Evolutionary conservation across 35 echinoderm and acorn worm species (phyloP).

Genomic region (Anneissia japonica): DNA sequence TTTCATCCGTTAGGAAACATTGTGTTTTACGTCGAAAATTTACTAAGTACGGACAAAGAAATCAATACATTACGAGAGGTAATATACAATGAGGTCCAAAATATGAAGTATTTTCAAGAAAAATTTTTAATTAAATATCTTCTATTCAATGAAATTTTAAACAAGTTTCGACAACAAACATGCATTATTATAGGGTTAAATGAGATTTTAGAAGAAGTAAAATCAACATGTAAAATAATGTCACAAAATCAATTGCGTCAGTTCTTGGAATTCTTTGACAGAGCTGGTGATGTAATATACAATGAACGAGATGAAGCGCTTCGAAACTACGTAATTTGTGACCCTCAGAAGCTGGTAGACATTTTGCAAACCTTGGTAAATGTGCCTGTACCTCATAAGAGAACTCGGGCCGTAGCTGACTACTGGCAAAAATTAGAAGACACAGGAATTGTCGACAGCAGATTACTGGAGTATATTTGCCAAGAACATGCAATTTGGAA

Average conservation of each 20-base stretch:
- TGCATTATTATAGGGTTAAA: not conserved
- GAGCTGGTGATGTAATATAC: conserved; percentile 28
- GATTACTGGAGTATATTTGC: conserved; percentile 4
- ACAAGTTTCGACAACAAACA: not conserved
- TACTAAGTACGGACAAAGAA: not conserved
- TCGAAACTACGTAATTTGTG: not conserved
- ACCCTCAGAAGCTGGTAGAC: conserved; percentile 26
- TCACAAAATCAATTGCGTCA: not conserved
- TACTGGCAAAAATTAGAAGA: conserved; percentile 10
- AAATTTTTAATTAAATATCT: conserved; percentile 21
- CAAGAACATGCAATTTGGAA: not conserved
- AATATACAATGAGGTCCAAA: not conserved
- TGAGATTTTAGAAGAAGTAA: conserved; percentile 1
- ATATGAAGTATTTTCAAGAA: not conserved
- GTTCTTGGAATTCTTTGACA: not conserved
- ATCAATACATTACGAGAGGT: not conserved
- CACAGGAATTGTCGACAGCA: not conserved
- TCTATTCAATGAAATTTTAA: not conserved
- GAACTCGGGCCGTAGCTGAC: not conserved
- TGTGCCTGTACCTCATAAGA: not conserved
- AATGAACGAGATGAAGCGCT: not conserved
- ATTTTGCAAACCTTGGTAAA: conserved; percentile 10
- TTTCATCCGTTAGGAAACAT: not conserved
- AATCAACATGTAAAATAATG: not conserved
- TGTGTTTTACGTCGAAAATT: conserved; percentile 22